Conservation (phyloP, 2,888 invertebrate species). For the Megalurothrips usitatus region DNA sequence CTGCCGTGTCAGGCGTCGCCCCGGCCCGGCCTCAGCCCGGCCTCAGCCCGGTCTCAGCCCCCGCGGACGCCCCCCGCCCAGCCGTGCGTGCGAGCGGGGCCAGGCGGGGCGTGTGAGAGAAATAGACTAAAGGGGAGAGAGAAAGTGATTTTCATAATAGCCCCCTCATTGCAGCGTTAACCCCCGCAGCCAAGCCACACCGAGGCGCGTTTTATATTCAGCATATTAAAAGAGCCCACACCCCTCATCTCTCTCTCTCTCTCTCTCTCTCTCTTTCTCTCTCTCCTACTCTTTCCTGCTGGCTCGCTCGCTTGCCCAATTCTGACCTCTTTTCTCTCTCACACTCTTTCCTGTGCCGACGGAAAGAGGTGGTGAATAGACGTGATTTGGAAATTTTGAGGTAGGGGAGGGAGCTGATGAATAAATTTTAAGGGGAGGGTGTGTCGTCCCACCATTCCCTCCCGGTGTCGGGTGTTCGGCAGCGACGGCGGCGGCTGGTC, state of each 20-base stretch:
- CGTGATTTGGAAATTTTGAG: no score
- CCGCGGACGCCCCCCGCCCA: neutral
- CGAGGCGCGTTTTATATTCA: conserved; percentile 8
- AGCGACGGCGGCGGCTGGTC: no score
- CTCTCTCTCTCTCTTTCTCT: neutral
- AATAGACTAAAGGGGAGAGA: neutral
- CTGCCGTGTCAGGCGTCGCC: neutral
- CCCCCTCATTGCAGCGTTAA: conserved; percentile 21
- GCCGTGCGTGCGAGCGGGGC: neutral
- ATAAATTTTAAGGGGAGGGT: no score
- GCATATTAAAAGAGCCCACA: conserved; percentile 13
- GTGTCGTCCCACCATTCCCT: no score
- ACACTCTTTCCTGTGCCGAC: neutral
- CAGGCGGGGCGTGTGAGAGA: neutral
- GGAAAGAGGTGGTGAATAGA: no score
- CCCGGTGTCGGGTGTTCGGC: no score
- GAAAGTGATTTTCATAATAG: conserved; percentile 10
- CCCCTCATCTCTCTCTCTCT: neutral
- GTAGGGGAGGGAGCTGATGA: no score
- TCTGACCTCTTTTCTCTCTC: neutral
- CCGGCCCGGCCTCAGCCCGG: no score
- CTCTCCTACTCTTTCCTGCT: neutral
- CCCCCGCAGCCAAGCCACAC: neutral
- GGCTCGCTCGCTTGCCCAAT: neutral
- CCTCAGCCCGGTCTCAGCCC: no score